phyloP scores from a whole-genome alignment of 2,888 invertebrate species.

The Acanthococcus lagerstroemiae region DNA sequence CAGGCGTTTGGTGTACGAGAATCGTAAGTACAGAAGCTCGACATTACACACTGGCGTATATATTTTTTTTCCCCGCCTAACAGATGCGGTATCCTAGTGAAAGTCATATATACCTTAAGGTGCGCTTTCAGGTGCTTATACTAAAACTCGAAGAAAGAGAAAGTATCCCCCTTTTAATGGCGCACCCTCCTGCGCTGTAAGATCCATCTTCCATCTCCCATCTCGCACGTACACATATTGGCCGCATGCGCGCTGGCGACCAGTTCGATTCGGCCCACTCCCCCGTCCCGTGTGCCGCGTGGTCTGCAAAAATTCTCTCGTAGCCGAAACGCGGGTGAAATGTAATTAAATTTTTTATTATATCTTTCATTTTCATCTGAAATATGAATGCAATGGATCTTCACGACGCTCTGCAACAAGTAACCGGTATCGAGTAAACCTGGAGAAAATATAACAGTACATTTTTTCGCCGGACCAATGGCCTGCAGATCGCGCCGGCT shows the following conservation, averaged over 20 bases:
- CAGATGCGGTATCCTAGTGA: background rate
- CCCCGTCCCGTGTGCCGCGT: too few species aligned
- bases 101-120: background rate
- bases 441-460: slow-evolving; percentile 24
- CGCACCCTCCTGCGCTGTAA: background rate
- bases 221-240: too few species aligned
- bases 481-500: too few species aligned
- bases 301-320: background rate
- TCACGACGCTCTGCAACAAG: slow-evolving; percentile 1
- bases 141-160: slow-evolving; percentile 4
- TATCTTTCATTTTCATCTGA: slow-evolving; percentile 28
- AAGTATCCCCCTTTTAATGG: background rate
- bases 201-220: too few species aligned
- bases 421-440: slow-evolving; percentile 11
- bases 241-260: too few species aligned
- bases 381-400: slow-evolving; percentile 15
- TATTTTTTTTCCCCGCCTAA: background rate
- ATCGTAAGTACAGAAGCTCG: background rate
- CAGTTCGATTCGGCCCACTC: too few species aligned
- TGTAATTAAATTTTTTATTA: slow-evolving; percentile 20
- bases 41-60: too few species aligned
- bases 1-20: too few species aligned
- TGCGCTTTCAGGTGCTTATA: background rate
- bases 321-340: slow-evolving; percentile 3
- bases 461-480: too few species aligned